phyloP scores from a whole-genome alignment of 2,888 invertebrate genomes.

The Diloba caeruleocephala region DNA sequence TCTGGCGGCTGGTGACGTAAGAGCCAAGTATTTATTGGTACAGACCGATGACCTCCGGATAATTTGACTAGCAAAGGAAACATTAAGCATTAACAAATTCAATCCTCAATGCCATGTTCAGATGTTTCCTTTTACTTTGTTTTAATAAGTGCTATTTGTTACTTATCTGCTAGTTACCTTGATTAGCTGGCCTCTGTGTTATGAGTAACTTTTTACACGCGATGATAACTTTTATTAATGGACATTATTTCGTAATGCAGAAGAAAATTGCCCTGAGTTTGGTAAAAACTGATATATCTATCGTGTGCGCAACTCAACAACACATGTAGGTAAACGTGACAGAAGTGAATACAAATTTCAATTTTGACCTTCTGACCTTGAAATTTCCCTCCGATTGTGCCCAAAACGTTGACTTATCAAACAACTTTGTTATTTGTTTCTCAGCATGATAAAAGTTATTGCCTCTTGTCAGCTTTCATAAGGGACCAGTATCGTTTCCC shows the following conservation, averaged over 20 bases:
- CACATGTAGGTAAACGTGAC: no score
- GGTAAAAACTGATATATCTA: conserved; percentile 22
- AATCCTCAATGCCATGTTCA: conserved; percentile 39
- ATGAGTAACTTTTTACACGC: conserved; percentile 37
- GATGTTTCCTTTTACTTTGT: conserved; percentile 41
- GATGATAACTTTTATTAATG: conserved; percentile 41
- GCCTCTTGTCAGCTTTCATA: conserved; percentile 61
- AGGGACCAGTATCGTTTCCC: conserved; percentile 66
- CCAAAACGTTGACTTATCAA: no score
- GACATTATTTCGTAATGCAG: conserved; percentile 33
- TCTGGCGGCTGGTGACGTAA: conserved; percentile 82
- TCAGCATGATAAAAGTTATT: conserved; percentile 58
- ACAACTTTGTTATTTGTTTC: conserved; percentile 39
- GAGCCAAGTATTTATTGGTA: conserved; percentile 69
- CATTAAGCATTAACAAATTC: conserved; percentile 39
- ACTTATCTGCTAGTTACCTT: conserved; percentile 33
- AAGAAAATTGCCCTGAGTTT: conserved; percentile 32
- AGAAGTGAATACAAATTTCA: no score
- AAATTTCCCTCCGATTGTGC: no score
- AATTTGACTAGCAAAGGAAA: conserved; percentile 64
- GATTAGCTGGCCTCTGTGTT: conserved; percentile 37
- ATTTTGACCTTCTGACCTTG: no score
- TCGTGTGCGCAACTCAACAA: conserved; percentile 15
- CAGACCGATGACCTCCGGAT: conserved; percentile 80
- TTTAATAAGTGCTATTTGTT: conserved; percentile 22